Percentiles rank a stretch among this genome's conserved stretches.
Evolutionary conservation across 2,797 vertebrate genomes (phyloP).

Genomic region (Melanogrammus aeglefinus): DNA sequence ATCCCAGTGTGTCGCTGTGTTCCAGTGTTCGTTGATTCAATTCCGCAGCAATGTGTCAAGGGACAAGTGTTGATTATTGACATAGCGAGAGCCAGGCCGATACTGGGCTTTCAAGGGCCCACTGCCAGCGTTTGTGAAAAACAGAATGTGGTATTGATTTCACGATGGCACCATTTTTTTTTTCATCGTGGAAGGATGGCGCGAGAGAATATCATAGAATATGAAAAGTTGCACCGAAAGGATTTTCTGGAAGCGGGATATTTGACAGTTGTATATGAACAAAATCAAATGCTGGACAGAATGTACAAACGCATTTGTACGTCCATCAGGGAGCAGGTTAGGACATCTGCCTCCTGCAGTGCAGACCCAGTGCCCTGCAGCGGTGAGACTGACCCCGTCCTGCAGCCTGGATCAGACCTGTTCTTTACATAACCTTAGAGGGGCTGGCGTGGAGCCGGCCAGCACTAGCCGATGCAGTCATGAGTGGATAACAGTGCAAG

Average conservation of each 20-base stretch:
- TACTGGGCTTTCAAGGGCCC: background rate
- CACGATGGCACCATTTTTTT: too few species aligned
- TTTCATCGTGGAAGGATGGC: too few species aligned
- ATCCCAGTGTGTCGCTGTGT: slow-evolving; percentile 22
- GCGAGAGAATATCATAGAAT: too few species aligned
- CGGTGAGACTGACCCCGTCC: background rate
- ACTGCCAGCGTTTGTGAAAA: background rate
- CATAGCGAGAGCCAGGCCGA: background rate
- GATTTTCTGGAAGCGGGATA: too few species aligned
- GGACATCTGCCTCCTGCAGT: background rate
- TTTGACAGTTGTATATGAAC: too few species aligned
- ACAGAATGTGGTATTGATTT: background rate
- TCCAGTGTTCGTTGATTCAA: background rate
- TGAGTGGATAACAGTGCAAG: slow-evolving; percentile 65
- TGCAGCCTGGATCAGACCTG: slow-evolving; percentile 41
- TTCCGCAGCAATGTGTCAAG: slow-evolving; percentile 33
- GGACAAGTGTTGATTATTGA: slow-evolving; percentile 2
- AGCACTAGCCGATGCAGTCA: slow-evolving; percentile 42
- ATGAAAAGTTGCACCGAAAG: too few species aligned
- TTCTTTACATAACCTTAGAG: slow-evolving; percentile 42
- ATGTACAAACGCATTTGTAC: too few species aligned
- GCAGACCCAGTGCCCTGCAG: background rate
- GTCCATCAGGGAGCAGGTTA: background rate
- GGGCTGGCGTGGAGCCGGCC: slow-evolving; percentile 37
- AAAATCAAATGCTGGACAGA: too few species aligned